Conservation (phyloP, 1,140 invertebrate genomes). For the Anastrepha obliqua region DNA sequence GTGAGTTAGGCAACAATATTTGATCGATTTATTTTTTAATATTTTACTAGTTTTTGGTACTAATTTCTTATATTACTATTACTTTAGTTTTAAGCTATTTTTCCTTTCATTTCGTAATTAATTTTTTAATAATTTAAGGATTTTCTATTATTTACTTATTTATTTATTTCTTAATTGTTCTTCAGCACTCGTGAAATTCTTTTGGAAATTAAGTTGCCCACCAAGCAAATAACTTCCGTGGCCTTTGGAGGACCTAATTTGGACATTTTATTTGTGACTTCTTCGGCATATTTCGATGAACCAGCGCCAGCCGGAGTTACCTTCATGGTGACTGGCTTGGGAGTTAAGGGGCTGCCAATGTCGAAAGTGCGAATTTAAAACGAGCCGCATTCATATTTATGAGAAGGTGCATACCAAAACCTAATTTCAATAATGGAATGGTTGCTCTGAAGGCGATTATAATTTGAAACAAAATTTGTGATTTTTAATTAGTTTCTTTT, state of each 20-base stretch:
- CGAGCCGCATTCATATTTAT: too few species aligned
- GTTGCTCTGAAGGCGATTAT: too few species aligned
- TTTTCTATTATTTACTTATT: background rate
- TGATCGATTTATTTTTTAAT: background rate
- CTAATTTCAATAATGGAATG: too few species aligned
- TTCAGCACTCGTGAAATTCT: constrained; percentile 66
- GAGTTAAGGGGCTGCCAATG: constrained; percentile 77
- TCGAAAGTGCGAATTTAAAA: constrained; percentile 60
- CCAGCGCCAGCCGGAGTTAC: constrained; percentile 82
- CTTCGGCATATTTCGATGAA: constrained; percentile 77
- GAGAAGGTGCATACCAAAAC: too few species aligned
- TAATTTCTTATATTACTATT: too few species aligned
- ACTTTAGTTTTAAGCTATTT: background rate
- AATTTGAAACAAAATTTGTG: too few species aligned
- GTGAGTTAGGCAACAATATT: background rate
- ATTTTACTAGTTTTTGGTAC: background rate
- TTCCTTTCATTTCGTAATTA: background rate
- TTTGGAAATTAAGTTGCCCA: constrained; percentile 76
- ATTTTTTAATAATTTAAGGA: background rate
- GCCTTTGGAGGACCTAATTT: constrained; percentile 86
- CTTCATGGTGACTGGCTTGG: constrained; percentile 82
- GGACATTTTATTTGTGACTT: constrained; percentile 86
- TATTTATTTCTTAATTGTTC: background rate
- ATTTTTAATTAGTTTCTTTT: too few species aligned
- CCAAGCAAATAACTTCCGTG: constrained; percentile 84